Evolutionary conservation across 30 jellyfish, hydroid and myxozoan genomes (phyloP), one percentile per base, ranked within the genome.

Genomic region (Aurelia sp.): DNA sequence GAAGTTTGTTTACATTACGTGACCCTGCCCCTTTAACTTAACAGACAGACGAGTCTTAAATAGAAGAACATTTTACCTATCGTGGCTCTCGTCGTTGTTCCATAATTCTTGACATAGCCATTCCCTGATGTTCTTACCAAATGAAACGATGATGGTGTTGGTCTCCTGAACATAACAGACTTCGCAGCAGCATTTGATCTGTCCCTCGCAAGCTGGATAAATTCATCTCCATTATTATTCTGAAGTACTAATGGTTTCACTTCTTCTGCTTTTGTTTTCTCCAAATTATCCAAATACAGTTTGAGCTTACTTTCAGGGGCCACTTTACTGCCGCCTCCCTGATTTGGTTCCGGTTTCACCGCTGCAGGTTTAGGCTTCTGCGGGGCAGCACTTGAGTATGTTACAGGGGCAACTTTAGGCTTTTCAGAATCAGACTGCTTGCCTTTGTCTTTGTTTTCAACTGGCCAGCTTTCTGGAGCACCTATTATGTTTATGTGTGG

Each of bases 391-490:
- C 67, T 65, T 17, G 95, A 51, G 48, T 77, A 86, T 5, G 97
- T 66, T 15, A 90, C 94, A 10, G 88, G 86, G 58, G 88, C 85
- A 22, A 67, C 84, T 21, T 82, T 82, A 2, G 75, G 88, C 64
- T 60, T 65, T 8, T 55, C 63, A 8, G 74, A 47, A 38, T 84
- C 93, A 13, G 89, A 38, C 27, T 91, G 89, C 22, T 64, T 84
- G 16, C 70, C 88, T 4, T 38, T 64, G 17, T 64, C 82, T 83
- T 80, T 74, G 70, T 66, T 31, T 70, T 84, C 78, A 11, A 84
- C 64, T 8, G 97, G 97, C 97, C 97, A 90, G 47, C 97, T 90
- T 61, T 90, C 97, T 2, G 97, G 97, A 8, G 97, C 97, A 7
- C 92, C 92, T 11, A 90, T 80, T 7, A 85, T 74, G 21, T 80